A percentile compares a stretch with the other conserved stretches of the same genome.
phyloP scores from a whole-genome alignment of 1,140 invertebrate species.

The Euborellia annulipes region DNA sequence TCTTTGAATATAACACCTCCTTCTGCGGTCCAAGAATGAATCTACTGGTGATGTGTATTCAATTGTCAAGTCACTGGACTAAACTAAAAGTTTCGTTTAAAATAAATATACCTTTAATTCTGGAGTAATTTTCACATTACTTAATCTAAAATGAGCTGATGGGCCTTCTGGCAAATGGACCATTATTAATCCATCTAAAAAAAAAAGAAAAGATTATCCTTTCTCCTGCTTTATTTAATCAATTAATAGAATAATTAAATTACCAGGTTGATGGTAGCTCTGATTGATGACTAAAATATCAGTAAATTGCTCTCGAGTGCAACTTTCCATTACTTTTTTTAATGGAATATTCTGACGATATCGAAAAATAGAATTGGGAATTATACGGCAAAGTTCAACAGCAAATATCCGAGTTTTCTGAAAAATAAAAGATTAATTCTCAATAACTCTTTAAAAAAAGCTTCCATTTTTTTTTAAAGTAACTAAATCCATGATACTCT shows the following conservation, averaged over 20 bases:
- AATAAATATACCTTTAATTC: slow-evolving; percentile 38
- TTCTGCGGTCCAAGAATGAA: no score
- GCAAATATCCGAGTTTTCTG: slow-evolving; percentile 85
- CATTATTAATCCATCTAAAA: slow-evolving; percentile 42
- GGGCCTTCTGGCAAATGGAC: slow-evolving; percentile 92
- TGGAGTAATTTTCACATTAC: slow-evolving; percentile 66
- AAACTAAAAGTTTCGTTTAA: no score
- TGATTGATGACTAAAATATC: slow-evolving; percentile 81
- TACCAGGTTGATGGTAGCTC: neutral
- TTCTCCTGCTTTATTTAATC: slow-evolving; percentile 42
- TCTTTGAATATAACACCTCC: no score
- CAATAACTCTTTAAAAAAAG: no score
- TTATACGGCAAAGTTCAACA: slow-evolving; percentile 71
- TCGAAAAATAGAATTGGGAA: slow-evolving; percentile 74
- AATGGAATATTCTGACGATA: slow-evolving; percentile 69
- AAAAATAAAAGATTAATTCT: no score
- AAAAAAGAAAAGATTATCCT: neutral
- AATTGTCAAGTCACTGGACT: no score
- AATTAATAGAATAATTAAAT: slow-evolving; percentile 7
- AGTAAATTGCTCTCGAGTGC: slow-evolving; percentile 61
- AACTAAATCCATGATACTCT: no score
- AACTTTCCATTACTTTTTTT: slow-evolving; percentile 81
- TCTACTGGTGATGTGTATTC: no score
- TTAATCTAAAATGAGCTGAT: slow-evolving; percentile 72
- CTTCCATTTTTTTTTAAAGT: no score